Base-by-base conservation (phyloP, 1,140 invertebrate genomes). In the Campoletis sonorensis region DNA sequence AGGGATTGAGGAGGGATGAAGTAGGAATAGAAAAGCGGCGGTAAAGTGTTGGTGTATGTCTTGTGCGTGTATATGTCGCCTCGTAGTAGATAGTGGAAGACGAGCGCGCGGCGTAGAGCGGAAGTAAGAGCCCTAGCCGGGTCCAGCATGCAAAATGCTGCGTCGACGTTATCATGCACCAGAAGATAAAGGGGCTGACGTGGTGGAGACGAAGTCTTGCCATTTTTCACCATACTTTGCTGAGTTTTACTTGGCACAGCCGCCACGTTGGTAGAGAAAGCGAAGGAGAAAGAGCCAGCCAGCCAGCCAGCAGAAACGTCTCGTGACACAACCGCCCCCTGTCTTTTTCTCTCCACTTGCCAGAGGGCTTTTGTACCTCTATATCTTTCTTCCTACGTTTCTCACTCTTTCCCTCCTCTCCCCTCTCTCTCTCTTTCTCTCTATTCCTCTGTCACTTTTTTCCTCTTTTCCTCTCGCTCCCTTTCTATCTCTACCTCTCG, bases 191-290 rank as follows among this genome's bases (percentile, higher is more conserved):
- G 83, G 76, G 80, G 83, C 83, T 84, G 83, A 84, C 83, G 83
- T 73, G 79, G 83, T 79, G 33, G 64, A 84, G 79, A 84, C 83
- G 80, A 80, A 84, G 80, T 84, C 83, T 84, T 82, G 8, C 83
- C 76, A 84, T 84, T 84, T 84, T 84, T 84, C 83, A 82, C 78
- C 64, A 80, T 84, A 84, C 79, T 84, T 82, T 82, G 83, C 83
- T 84, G 83, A 84, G 73, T 84, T 84, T 84, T 82, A 81, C 83
- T 84, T 84, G 83, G 83, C 83, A 82, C 80, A 18, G 79, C 54
- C 78, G 73, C 45, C 26, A 51, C 45, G 72, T 26, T 45, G 40
- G 21, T 11, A 23, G 72, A 75, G 26, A 23, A 26, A 75, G 18
- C 15, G 21, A 26, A 51, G 2, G 21, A 18, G 72, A 76, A 51